Evolutionary conservation across 1,140 invertebrate genomes (phyloP), one percentile per base, ranked within the genome.

Genomic region (Drosophila melanica): DNA sequence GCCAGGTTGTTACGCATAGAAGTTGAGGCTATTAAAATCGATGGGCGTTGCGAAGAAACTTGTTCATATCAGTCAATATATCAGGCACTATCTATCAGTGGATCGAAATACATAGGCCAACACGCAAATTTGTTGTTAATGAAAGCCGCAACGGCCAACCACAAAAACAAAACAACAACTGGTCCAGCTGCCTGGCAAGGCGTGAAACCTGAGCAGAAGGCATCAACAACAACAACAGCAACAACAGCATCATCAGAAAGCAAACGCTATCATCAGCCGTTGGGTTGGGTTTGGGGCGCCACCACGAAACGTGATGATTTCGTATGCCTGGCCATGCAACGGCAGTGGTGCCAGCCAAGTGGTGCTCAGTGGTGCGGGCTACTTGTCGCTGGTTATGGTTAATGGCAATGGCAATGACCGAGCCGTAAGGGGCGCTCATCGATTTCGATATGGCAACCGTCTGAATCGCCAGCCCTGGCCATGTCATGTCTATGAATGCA

Each of bases 101-200:
- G 47, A 67, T 72, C 51, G 48, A 35, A 33, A 45, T 39, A 47
- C 20, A n/a, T 12, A 53, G 64, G 9, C 63, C 47, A 69, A 70
- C 72, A 75, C 67, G 72, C 72, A 70, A 75, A 75, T 75, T 75
- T 69, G 50, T 41, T 75, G 58, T 69, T 63, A 64, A 65, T 27
- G 60, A 50, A 64, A 65, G 35, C 50, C 42, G 16, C 59, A 42
- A 20, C 39, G 18, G 20, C 16, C 37, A 60, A 30, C 47, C 66
- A n/a, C 57, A 69, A 39, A 12, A 53, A n/a, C 47, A 45, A 45
- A 45, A 45, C 48, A 68, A 18, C 35, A 44, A 72, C 45, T 72
- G 45, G 62, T 65, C 62, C 69, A 66, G 53, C 59, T 64, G 60
- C 59, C 41, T 64, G 67, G 42, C 51, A 35, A 66, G 69, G 69